Evolutionary conservation across 2,113 vertebrate genomes (phyloP).

Genomic region (Leptocoma aspasia): DNA sequence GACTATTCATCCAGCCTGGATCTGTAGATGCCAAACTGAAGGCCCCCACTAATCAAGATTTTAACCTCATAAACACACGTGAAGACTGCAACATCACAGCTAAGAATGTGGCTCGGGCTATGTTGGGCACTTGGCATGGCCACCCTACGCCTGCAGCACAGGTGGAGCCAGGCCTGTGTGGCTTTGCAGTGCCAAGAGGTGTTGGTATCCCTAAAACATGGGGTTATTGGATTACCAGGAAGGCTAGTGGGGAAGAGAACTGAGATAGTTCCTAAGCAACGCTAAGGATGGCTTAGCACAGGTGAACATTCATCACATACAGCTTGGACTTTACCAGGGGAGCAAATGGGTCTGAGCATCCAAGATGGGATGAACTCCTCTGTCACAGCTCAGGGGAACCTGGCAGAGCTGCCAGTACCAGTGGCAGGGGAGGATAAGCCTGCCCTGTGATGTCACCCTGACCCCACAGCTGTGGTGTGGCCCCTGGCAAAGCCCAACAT

Average conservation of each 20-base stretch:
- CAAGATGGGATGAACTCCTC: background rate
- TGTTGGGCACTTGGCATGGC: fast-evolving
- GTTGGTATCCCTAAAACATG: background rate
- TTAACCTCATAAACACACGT: background rate
- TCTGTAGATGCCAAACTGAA: background rate
- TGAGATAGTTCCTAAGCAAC: background rate
- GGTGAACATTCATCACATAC: background rate
- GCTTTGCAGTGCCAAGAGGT: background rate
- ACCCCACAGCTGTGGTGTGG: fast-evolving
- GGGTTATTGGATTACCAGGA: background rate
- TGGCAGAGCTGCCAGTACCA: background rate
- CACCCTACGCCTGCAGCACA: no score
- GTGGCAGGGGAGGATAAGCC: background rate
- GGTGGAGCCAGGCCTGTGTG: background rate
- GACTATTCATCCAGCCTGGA: background rate
- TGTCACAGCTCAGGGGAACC: background rate
- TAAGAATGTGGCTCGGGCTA: background rate
- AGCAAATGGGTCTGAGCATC: background rate
- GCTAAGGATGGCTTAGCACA: background rate
- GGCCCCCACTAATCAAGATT: background rate
- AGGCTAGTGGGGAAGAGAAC: background rate
- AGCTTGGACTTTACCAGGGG: background rate
- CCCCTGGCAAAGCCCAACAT: fast-evolving
- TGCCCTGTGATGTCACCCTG: background rate
- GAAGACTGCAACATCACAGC: background rate